Percentiles rank a stretch among this genome's conserved stretches.
phyloP scores from a whole-genome alignment of 2,797 vertebrate genomes.

The Neopelma chrysocephalum region DNA sequence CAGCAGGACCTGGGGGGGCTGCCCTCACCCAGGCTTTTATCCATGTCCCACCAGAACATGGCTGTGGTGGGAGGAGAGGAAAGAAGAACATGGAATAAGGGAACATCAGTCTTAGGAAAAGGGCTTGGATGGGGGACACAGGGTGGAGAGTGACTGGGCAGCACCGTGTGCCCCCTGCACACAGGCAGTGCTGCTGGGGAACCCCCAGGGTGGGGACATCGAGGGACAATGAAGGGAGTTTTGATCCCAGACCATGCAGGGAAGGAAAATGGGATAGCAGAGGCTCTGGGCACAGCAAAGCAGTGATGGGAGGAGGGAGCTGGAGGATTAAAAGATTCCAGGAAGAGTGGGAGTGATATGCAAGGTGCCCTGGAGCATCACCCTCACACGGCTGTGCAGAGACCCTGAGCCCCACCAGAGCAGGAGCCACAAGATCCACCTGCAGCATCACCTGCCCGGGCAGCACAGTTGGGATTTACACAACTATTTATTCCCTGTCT shows the following conservation, averaged over 20 bases:
- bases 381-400: neutral
- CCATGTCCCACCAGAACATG: neutral
- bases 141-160: neutral
- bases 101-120: neutral
- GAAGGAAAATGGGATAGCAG: neutral
- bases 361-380: neutral
- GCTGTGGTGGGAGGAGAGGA: neutral
- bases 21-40: neutral
- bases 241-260: neutral
- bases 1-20: neutral
- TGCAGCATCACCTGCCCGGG: fast-evolving
- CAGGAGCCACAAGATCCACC: neutral
- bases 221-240: neutral
- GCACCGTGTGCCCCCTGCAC: fast-evolving
- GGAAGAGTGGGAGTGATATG: neutral
- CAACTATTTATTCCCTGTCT: too few relatives aligned
- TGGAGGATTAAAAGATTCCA: neutral
- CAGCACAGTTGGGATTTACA: fast-evolving
- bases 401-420: neutral
- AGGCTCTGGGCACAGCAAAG: neutral
- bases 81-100: neutral
- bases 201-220: neutral
- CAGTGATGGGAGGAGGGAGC: neutral
- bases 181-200: neutral
- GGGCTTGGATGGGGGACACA: fast-evolving